Evolutionary conservation across 2,113 vertebrate genomes (phyloP).

Genomic region (Tyrannus savana): DNA sequence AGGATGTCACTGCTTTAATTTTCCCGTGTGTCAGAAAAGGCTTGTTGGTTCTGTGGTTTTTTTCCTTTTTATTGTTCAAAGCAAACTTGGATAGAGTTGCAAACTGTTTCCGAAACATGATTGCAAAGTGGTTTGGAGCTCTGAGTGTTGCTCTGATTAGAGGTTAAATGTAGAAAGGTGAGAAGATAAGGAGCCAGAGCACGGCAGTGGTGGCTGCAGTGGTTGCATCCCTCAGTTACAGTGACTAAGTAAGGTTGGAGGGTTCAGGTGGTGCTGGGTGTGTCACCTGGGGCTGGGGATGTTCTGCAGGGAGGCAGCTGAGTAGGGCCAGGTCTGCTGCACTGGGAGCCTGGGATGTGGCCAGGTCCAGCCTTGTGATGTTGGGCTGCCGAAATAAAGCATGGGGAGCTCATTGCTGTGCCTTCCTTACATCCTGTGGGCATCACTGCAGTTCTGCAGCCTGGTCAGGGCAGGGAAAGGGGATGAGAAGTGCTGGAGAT

Average conservation of each 20-base stretch:
- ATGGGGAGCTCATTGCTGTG: rapidly evolving
- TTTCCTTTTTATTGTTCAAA: neutral
- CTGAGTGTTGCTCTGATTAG: neutral
- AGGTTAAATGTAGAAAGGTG: neutral
- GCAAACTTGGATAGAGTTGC: neutral
- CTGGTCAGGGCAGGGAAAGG: rapidly evolving
- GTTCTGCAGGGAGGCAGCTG: neutral
- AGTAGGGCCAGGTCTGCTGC: neutral
- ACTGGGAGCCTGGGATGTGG: rapidly evolving
- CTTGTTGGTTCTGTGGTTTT: neutral
- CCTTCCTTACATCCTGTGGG: rapidly evolving
- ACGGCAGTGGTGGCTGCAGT: neutral
- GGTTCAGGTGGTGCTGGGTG: neutral
- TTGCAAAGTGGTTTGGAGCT: neutral
- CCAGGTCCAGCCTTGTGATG: rapidly evolving
- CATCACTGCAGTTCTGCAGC: neutral
- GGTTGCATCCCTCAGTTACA: neutral
- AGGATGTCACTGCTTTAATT: neutral
- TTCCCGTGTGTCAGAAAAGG: rapidly evolving
- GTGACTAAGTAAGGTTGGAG: rapidly evolving
- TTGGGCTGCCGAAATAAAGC: rapidly evolving
- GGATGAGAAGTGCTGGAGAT: neutral
- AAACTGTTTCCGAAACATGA: neutral
- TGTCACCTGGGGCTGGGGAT: neutral
- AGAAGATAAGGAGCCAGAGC: neutral